Evolutionary conservation across 2,113 vertebrate species (phyloP).

Genomic region (Heloderma charlesbogerti): DNA sequence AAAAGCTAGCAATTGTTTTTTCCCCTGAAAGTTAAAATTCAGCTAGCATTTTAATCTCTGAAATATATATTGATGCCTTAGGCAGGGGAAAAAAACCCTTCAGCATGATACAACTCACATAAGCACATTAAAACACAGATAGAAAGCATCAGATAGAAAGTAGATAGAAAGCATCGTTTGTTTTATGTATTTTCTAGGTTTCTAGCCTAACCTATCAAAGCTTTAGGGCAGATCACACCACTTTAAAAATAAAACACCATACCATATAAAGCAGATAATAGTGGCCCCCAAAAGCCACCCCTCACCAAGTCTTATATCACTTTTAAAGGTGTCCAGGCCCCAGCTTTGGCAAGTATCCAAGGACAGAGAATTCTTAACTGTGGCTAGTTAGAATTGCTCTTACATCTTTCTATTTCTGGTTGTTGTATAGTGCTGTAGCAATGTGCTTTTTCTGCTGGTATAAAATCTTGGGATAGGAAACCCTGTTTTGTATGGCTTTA

Average conservation of each 20-base stretch:
- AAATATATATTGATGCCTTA: rapidly evolving
- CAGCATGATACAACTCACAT: neutral
- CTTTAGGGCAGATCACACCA: neutral
- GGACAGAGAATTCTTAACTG: neutral
- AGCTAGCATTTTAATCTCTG: neutral
- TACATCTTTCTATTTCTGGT: neutral
- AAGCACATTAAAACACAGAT: neutral
- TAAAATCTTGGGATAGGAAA: neutral
- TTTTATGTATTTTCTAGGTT: neutral
- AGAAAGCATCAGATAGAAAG: too few relatives aligned
- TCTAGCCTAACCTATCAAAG: neutral
- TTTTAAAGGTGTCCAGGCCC: neutral
- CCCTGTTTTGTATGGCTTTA: neutral
- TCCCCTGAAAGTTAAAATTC: neutral
- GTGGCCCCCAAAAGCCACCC: neutral
- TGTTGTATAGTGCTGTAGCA: neutral
- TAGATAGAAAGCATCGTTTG: neutral
- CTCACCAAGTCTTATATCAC: neutral
- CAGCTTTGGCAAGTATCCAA: neutral
- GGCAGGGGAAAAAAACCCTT: neutral
- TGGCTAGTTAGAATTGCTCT: neutral
- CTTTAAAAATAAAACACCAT: neutral
- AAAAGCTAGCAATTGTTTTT: neutral
- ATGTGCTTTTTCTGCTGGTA: neutral
- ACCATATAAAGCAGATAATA: neutral